Percentiles rank a stretch among this genome's conserved stretches.
phyloP scores from a whole-genome alignment of 2,888 invertebrate species.

The Drosophila robusta region DNA sequence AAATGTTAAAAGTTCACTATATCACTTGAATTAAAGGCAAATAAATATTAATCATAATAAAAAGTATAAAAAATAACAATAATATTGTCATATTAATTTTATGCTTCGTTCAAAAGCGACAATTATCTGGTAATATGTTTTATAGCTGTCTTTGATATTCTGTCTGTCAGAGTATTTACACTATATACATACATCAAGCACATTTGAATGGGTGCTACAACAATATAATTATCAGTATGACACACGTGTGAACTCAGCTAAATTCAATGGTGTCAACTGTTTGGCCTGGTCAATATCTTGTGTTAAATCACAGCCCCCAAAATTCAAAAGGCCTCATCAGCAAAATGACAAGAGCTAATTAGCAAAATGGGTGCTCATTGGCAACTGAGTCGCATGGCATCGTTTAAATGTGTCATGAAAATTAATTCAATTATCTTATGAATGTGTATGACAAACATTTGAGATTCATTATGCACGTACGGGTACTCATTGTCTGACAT shows the following conservation, averaged over 20 bases:
- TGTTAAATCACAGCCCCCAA: background rate
- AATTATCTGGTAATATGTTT: too few species aligned
- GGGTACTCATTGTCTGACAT: background rate
- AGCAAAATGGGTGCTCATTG: slow-evolving; percentile 48
- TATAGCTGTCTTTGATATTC: too few species aligned
- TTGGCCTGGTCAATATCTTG: background rate
- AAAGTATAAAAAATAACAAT: too few species aligned
- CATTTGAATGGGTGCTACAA: background rate
- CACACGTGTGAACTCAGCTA: background rate
- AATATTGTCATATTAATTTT: too few species aligned
- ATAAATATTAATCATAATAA: slow-evolving; percentile 1
- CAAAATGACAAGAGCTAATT: slow-evolving; percentile 56
- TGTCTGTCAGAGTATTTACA: background rate
- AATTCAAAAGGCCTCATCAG: slow-evolving; percentile 28
- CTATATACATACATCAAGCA: too few species aligned
- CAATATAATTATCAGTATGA: background rate
- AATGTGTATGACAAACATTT: slow-evolving; percentile 42
- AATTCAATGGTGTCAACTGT: background rate
- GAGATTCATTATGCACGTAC: background rate
- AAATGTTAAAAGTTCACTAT: slow-evolving; percentile 9
- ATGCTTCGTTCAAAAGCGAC: too few species aligned
- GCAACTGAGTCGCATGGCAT: slow-evolving; percentile 6
- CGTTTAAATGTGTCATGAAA: slow-evolving; percentile 34
- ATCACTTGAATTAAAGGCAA: background rate
- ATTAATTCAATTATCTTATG: slow-evolving; percentile 61